Evolutionary conservation across 1,140 invertebrate species (phyloP).

Genomic region (Cyphomyrmex costatus): DNA sequence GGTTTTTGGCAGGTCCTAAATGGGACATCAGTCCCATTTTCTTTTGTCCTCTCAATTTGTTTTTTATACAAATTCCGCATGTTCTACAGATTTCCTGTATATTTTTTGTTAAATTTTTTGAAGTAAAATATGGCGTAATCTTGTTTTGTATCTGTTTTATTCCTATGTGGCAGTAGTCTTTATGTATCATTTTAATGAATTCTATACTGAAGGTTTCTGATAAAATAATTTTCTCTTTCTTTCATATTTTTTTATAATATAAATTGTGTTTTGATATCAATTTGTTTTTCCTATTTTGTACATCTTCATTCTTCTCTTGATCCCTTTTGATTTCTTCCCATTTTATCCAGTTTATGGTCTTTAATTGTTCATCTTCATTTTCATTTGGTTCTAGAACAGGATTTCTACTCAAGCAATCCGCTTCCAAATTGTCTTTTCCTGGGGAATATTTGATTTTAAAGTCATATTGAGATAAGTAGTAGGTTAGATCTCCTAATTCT

Average conservation of each 20-base stretch:
- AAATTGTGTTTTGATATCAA: neutral
- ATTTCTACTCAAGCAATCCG: too few species aligned
- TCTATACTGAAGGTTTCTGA: slow-evolving; percentile 20
- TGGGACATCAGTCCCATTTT: slow-evolving; percentile 80
- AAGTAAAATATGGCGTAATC: slow-evolving; percentile 22
- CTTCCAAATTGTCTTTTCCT: too few species aligned
- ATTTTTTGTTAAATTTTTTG: slow-evolving; percentile 33
- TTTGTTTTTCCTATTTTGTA: neutral
- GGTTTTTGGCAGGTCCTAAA: slow-evolving; percentile 79
- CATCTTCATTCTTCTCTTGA: neutral
- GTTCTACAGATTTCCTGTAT: neutral
- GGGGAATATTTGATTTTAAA: too few species aligned
- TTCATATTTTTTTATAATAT: slow-evolving; percentile 25
- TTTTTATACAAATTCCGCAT: slow-evolving; percentile 43
- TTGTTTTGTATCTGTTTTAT: slow-evolving; percentile 48
- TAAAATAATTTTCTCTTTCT: slow-evolving; percentile 40
- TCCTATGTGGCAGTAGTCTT: slow-evolving; percentile 31
- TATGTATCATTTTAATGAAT: neutral
- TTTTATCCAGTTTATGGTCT: neutral
- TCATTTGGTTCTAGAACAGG: too few species aligned
- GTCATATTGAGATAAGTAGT: too few species aligned
- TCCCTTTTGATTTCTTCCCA: slow-evolving; percentile 20
- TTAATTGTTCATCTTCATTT: too few species aligned
- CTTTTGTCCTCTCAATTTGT: slow-evolving; percentile 79
- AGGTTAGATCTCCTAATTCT: too few species aligned